Evolutionary conservation across 2,888 invertebrate genomes (phyloP).

Genomic region (Dryococelus australis): DNA sequence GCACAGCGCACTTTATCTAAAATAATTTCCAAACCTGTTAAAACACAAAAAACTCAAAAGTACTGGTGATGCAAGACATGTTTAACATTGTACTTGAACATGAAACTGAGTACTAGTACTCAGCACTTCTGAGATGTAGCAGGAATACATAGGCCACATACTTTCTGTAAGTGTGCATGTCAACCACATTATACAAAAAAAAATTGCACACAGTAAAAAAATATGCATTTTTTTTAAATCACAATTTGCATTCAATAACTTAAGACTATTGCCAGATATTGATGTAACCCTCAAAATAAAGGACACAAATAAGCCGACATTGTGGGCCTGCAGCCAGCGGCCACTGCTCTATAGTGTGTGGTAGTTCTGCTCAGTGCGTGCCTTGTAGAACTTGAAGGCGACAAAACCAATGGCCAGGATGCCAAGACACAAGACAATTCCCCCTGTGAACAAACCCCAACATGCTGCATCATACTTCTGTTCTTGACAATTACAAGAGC

Average conservation of each 20-base stretch:
- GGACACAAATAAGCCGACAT: not conserved
- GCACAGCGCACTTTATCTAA: not conserved
- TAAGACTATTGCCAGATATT: not conserved
- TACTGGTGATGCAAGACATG: not conserved
- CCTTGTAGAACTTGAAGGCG: conserved; percentile 87
- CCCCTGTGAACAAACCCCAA: conserved; percentile 64
- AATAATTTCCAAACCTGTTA: not conserved
- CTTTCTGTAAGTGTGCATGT: not conserved
- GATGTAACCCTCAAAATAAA: not conserved
- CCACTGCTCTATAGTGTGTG: conserved; percentile 76
- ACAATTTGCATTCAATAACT: not conserved
- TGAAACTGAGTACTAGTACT: not conserved
- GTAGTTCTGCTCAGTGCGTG: conserved; percentile 85
- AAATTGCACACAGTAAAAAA: not conserved
- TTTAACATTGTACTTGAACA: not conserved
- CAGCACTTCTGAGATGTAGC: not conserved
- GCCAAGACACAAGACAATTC: conserved; percentile 82
- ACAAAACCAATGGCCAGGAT: conserved; percentile 82
- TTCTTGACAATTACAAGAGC: not conserved
- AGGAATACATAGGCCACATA: not conserved
- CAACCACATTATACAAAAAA: not conserved
- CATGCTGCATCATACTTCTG: not conserved
- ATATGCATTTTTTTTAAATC: not conserved
- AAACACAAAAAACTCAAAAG: not conserved
- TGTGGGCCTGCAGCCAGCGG: not conserved